Conservation (phyloP, 2,113 vertebrate species). For the Brachirus orientalis region DNA sequence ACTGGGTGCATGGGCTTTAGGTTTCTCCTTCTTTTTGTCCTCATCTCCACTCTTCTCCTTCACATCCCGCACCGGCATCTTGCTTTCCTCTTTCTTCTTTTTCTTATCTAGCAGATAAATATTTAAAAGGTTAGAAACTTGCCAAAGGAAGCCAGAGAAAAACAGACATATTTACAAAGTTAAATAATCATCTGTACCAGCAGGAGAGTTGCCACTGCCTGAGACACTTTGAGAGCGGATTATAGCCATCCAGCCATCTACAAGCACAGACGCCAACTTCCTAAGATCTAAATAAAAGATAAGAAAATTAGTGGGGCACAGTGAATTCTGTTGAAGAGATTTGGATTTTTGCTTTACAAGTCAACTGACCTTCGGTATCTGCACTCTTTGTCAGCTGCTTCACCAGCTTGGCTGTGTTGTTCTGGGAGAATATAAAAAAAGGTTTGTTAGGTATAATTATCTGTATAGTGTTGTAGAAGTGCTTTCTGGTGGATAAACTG, state of each 20-base stretch:
- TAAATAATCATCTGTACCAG: slow-evolving; percentile 61
- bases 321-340: not conserved
- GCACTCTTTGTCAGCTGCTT: slow-evolving; percentile 94
- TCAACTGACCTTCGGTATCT: slow-evolving; percentile 88
- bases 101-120: slow-evolving; percentile 84
- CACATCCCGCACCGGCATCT: slow-evolving; percentile 70
- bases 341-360: not conserved
- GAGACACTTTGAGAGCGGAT: slow-evolving; percentile 93
- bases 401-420: slow-evolving; percentile 96
- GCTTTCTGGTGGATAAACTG: not conserved
- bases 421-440: slow-evolving; percentile 73
- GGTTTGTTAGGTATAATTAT: not conserved
- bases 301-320: not conserved
- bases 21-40: slow-evolving; percentile 91
- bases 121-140: not conserved
- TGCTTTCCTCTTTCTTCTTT: slow-evolving; percentile 88
- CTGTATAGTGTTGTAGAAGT: not conserved
- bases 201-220: slow-evolving; percentile 72
- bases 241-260: slow-evolving; percentile 95
- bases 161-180: not conserved
- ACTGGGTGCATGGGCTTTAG: slow-evolving; percentile 92
- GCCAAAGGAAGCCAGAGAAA: not conserved
- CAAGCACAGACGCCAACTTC: slow-evolving; percentile 89
- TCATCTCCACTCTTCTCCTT: slow-evolving; percentile 84
- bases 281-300: slow-evolving; percentile 83